Base-by-base conservation (phyloP, 2,797 vertebrate genomes). In the Labroides dimidiatus region DNA sequence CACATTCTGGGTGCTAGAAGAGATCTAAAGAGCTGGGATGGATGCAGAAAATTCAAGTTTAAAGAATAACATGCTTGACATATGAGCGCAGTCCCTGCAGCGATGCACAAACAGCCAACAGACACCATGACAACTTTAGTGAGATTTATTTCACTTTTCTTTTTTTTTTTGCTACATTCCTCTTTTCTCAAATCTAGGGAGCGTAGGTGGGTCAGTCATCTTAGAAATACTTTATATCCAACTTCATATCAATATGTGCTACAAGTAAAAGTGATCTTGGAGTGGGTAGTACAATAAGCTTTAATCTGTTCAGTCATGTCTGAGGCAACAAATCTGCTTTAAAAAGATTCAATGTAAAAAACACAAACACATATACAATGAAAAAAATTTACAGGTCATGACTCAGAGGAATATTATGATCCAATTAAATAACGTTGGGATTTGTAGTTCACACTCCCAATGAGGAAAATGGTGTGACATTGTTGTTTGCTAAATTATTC, bases 111-210 rank as follows among this genome's bases (percentile, higher is more conserved):
- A 84, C 66, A 75, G 68, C 37, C 44, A 84, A 75, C 24, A 78
- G 77, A 83, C 86, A 89, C 69, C 60, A 73, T 61, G 71, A 86
- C 81, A 89, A 86, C 78, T 87, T 82, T 44, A 84, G 82, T 84
- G 77, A 89, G 75, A 88, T 92, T 92, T 90, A 92, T 92, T 93
- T 91, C 66, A 75, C 69, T 51, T 86, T n/a, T n/a, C n/a, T n/a
- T n/a, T n/a, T n/a, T n/a, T n/a, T 85, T 84, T 75, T 80, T 86
- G 89, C 92, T 91, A 92, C 92, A 92, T 91, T 91, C 90, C 89
- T 90, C 72, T 86, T 88, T 78, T 72, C 69, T 88, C 85, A 89
- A 91, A 92, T 89, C 85, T 84, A 72, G 83, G 79, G 84, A 89
- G 86, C 65, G 83, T 90, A 89, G 87, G 76, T 84, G 76, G 84